Base-by-base conservation (phyloP, 2,797 vertebrate genomes). In the Bufotes viridis region DNA sequence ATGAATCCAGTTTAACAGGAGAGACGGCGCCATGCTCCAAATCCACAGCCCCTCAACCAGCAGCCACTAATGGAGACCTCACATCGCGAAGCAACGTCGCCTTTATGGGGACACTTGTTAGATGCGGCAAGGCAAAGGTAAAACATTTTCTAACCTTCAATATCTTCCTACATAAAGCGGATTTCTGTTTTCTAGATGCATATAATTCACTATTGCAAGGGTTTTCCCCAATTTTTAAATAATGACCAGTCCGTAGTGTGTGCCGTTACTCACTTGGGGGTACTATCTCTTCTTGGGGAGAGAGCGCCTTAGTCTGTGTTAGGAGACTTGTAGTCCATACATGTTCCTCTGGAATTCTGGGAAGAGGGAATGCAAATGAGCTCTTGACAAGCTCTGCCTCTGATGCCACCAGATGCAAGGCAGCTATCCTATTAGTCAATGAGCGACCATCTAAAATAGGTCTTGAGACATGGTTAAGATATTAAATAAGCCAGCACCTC, bases 71-170 rank as follows among this genome's bases (percentile, higher is more conserved):
- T 89, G 96, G 97, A 24, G 96, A 98, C 93, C 95, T 99, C n/a
- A 95, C 97, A 2, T 97, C 98, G 29, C 96, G 98, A 88, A 96
- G 96, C 93, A 99, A 99, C 93, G 95, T 99, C 87, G 97, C 98
- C 91, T 99, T 99, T 94, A 99, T 99, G 98, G 98, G 98, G 42
- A 99, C 98, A 0, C 92, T 99, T 91, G 97, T 99, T 92, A 96
- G 97, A 94, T 99, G 97, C 91, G 98, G 98, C 87, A 98, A 98
- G 91, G 98, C 97, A 91, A 99, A 99, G 97, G 98, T 98, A 95
- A 92, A 79, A 81, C 10, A 1, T 11, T 22, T 42, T 42, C 18
- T 0, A 60, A 61, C 22, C 34, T 20, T 49, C 10, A 24, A 7
- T 24, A 65, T n/a, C 24, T 69, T 26, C 65, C 24, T 24, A 4